These are phyloP conservation scores for Aphelenchoides fujianensis DNA, from an alignment of 1,140 invertebrate species.

Conservation along the genomic window DNA sequence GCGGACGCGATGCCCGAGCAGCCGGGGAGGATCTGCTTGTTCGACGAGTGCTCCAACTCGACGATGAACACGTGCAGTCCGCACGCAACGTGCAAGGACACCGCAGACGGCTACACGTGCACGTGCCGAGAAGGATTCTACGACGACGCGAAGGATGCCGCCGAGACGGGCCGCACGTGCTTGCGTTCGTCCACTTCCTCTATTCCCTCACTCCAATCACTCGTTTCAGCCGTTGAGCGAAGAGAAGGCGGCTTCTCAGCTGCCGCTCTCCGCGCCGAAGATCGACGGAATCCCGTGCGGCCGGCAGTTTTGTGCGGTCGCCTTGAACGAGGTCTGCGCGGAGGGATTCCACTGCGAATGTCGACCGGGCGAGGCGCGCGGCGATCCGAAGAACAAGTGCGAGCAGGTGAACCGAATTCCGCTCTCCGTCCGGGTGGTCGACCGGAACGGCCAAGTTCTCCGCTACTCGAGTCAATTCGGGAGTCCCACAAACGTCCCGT, in stretches of 20 bases:
- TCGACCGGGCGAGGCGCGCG: slow-evolving; percentile 48
- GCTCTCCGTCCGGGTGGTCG: slow-evolving; percentile 50
- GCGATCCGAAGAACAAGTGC: slow-evolving; percentile 32
- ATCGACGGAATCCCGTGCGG: slow-evolving; percentile 50
- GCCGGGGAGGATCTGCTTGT: too few species aligned
- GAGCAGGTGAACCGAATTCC: slow-evolving; percentile 19
- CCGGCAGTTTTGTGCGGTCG: slow-evolving; percentile 36
- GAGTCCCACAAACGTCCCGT: slow-evolving; percentile 39
- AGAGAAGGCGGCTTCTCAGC: background rate
- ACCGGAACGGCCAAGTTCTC: slow-evolving; percentile 44
- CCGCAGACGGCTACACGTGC: too few species aligned
- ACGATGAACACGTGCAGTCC: too few species aligned
- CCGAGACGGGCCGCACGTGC: slow-evolving; percentile 54
- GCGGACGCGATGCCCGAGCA: too few species aligned
- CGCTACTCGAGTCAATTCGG: slow-evolving; percentile 59
- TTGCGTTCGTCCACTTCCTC: slow-evolving; percentile 25
- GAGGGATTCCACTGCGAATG: slow-evolving; percentile 52
- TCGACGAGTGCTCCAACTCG: too few species aligned
- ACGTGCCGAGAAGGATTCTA: slow-evolving; percentile 47
- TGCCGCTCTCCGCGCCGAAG: background rate
- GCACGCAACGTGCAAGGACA: too few species aligned
- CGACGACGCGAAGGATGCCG: slow-evolving; percentile 39
- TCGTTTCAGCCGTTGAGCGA: background rate
- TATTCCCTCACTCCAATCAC: background rate
- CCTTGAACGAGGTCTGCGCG: slow-evolving; percentile 56